Evolutionary conservation across 1,140 invertebrate species (phyloP).

Genomic region (Ganaspis sp.): DNA sequence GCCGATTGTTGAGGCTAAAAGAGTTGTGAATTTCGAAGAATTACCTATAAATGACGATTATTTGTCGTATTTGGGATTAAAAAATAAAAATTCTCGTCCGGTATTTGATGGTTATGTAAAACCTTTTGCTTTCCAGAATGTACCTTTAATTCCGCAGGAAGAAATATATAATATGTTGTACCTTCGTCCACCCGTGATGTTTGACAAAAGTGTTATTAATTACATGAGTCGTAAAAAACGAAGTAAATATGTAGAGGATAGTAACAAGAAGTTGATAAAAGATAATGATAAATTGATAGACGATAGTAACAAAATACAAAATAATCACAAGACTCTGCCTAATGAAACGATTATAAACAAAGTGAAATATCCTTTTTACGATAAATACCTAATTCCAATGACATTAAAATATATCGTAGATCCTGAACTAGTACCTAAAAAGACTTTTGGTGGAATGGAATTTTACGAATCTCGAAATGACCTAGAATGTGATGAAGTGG

Average conservation of each 20-base stretch:
- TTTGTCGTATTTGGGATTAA: no score
- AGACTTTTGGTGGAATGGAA: slow-evolving; percentile 76
- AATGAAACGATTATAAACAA: slow-evolving; percentile 55
- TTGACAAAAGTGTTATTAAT: slow-evolving; percentile 41
- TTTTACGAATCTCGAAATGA: slow-evolving; percentile 76
- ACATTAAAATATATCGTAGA: slow-evolving; percentile 73
- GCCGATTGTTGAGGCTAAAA: no score
- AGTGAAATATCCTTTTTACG: slow-evolving; percentile 75
- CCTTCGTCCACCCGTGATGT: slow-evolving; percentile 51
- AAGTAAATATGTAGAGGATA: neutral
- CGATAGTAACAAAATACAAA: no score
- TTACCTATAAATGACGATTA: no score
- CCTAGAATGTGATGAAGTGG: slow-evolving; percentile 71
- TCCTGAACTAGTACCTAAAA: slow-evolving; percentile 71
- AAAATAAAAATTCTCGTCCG: no score
- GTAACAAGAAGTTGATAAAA: no score
- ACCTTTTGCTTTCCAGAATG: no score
- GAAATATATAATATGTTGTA: neutral
- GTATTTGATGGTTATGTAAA: no score
- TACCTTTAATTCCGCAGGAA: no score
- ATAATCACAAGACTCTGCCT: neutral
- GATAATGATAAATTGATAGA: no score
- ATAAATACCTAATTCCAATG: slow-evolving; percentile 59
- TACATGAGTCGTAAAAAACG: slow-evolving; percentile 37
- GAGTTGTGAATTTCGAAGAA: no score